Conservation (phyloP, 2,888 invertebrate genomes). For the Polyommatus iphigenia region DNA sequence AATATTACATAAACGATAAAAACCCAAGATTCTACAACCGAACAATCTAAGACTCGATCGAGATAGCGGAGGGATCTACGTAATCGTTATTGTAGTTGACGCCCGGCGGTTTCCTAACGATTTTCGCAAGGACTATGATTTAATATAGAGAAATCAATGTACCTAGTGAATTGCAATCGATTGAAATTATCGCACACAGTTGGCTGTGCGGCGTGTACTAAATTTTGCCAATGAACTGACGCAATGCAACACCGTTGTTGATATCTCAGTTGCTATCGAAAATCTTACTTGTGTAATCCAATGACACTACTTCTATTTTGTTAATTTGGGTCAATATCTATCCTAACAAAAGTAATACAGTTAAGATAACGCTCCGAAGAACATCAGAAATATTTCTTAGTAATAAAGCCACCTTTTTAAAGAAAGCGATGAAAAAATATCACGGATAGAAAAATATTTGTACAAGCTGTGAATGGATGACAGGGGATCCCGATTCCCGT, state of each 20-base stretch:
- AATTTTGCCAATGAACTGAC: constrained; percentile 61
- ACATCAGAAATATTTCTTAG: background rate
- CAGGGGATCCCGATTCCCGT: background rate
- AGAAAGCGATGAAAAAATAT: background rate
- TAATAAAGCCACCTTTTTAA: background rate
- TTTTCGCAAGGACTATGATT: constrained; percentile 49
- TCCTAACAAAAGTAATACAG: background rate
- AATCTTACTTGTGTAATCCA: constrained; percentile 44
- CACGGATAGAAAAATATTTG: background rate
- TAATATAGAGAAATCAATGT: constrained; percentile 48
- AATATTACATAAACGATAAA: constrained; percentile 10
- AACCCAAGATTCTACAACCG: background rate
- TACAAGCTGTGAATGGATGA: constrained; percentile 10
- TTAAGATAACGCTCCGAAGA: background rate
- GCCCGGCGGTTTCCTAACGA: constrained; percentile 43
- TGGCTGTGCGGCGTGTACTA: constrained; percentile 52
- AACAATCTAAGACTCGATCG: background rate
- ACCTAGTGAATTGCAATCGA: constrained; percentile 44
- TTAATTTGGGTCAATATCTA: constrained; percentile 20
- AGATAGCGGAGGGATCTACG: constrained; percentile 21
- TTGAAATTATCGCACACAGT: constrained; percentile 45
- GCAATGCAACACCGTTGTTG: constrained; percentile 56
- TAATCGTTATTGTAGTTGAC: constrained; percentile 39
- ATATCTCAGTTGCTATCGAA: constrained; percentile 52
- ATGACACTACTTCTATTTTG: constrained; percentile 13